Evolutionary conservation across 2,797 vertebrate genomes (phyloP), one percentile per base, ranked within the genome.

Genomic region (Sebastes flavidus): DNA sequence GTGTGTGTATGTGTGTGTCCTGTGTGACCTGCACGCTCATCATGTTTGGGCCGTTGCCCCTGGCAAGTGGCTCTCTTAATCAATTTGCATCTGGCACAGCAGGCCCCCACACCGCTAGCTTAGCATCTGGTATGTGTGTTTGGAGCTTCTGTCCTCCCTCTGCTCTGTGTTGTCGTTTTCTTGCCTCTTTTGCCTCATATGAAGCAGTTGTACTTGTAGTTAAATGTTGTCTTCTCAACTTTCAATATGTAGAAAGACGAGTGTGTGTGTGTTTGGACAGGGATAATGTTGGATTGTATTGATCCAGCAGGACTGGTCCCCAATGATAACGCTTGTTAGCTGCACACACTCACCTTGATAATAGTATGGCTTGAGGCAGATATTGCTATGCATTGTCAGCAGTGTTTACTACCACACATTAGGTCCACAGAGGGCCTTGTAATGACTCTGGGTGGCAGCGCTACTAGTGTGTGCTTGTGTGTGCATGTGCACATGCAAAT

Each of bases 111-210:
- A 32, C 77, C 2, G 18, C 68, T 83, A 72, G 72, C 65, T 78
- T 80, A 77, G 84, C 78, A 86, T 93, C 94, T 94, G 92, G 78
- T 91, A 71, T 82, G 91, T 83, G 49, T 49, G 67, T 94, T 91
- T 36, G 59, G 68, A 49, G 71, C 78, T 29, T 56, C 77, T 77
- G 62, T 68, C 20, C 16, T 63, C 49, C 7, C 29, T 72, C 61
- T 69, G 63, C 72, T 62, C 25, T 24, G 12, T 59, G 49, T 52
- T 61, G 22, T 32, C 65, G 59, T 76, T 79, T 80, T 81, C 24
- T 54, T 46, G 18, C 36, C 4, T 65, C n/a, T 30, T 69, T 62
- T 60, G 10, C 59, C 32, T 25, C 34, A 25, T 30, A 27, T 58
- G 18, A 82, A 36, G 34, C 32, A 67, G 52, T 25, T 60, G 59